These are phyloP conservation scores for Mesorhabditis spiculigera DNA, from an alignment of 2,888 invertebrate genomes.

Conservation along the genomic window DNA sequence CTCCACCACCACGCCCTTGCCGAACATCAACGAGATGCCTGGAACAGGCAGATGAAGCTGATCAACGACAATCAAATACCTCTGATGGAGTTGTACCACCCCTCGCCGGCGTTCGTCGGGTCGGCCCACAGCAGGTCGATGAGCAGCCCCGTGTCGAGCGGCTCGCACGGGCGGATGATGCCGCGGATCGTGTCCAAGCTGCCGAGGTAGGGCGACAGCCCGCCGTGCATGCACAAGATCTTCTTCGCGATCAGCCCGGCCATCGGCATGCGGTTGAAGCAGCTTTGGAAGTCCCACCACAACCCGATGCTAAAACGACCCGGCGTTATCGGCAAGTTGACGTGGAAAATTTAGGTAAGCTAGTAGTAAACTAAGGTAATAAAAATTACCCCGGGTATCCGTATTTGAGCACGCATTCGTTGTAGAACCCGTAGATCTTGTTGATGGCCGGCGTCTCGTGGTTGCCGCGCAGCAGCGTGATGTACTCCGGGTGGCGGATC, in stretches of 20 bases:
- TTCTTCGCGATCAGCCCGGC: slow-evolving; percentile 46
- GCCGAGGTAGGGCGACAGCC: slow-evolving; percentile 43
- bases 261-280: slow-evolving; percentile 51
- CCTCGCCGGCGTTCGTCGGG: slow-evolving; percentile 48
- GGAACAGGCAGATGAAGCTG: not conserved
- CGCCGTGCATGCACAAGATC: slow-evolving; percentile 51
- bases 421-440: slow-evolving; percentile 50
- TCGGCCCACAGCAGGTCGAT: slow-evolving; percentile 52
- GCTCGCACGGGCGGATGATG: slow-evolving; percentile 43
- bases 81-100: slow-evolving; percentile 37
- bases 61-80: slow-evolving; percentile 13
- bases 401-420: slow-evolving; percentile 42
- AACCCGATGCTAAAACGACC: slow-evolving; percentile 31
- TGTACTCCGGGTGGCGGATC: slow-evolving; percentile 41
- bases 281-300: slow-evolving; percentile 51
- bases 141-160: slow-evolving; percentile 43
- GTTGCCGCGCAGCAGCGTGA: slow-evolving; percentile 46
- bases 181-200: slow-evolving; percentile 38
- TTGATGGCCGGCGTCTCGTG: slow-evolving; percentile 52
- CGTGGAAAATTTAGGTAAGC: no score
- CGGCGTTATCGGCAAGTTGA: not conserved
- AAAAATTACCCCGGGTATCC: slow-evolving; percentile 19
- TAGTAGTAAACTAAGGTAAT: not conserved
- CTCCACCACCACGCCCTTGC: slow-evolving; percentile 41
- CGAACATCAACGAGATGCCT: slow-evolving; percentile 50